phyloP scores from a whole-genome alignment of 2,888 invertebrate species.

The Chesias legatella region DNA sequence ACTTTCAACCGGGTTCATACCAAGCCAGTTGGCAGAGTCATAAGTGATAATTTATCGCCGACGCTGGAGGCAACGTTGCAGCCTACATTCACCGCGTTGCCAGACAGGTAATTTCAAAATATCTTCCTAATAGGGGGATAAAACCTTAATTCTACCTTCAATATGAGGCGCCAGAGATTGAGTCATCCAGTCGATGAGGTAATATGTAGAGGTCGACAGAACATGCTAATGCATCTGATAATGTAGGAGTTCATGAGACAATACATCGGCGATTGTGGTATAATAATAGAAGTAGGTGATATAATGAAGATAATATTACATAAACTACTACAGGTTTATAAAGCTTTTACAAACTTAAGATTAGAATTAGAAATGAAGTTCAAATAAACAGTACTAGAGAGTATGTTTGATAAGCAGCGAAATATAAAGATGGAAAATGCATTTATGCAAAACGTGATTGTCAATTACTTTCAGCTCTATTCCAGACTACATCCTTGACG shows the following conservation, averaged over 20 bases:
- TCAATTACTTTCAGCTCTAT: not conserved
- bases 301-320: no score
- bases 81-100: slow-evolving; percentile 6
- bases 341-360: no score
- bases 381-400: no score
- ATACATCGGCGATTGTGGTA: slow-evolving; percentile 11
- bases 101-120: slow-evolving; percentile 10
- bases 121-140: slow-evolving; percentile 8
- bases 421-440: not conserved
- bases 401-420: not conserved
- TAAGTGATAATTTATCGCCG: slow-evolving; percentile 10
- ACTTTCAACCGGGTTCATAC: slow-evolving; percentile 7
- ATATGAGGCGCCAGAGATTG: slow-evolving; percentile 11
- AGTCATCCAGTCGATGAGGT: slow-evolving; percentile 28
- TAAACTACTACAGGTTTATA: no score
- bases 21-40: slow-evolving; percentile 2
- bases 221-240: slow-evolving; percentile 20
- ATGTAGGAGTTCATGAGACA: slow-evolving; percentile 23
- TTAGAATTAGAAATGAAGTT: not conserved
- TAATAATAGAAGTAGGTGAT: slow-evolving; percentile 3
- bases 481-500: slow-evolving; percentile 13
- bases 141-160: slow-evolving; percentile 11
- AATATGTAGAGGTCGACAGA: slow-evolving; percentile 25
- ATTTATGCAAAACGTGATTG: slow-evolving; percentile 8
- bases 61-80: slow-evolving; percentile 8